These are phyloP conservation scores for Piscicola geometra DNA, from an alignment of 2,888 invertebrate genomes.

Conservation along the genomic window DNA sequence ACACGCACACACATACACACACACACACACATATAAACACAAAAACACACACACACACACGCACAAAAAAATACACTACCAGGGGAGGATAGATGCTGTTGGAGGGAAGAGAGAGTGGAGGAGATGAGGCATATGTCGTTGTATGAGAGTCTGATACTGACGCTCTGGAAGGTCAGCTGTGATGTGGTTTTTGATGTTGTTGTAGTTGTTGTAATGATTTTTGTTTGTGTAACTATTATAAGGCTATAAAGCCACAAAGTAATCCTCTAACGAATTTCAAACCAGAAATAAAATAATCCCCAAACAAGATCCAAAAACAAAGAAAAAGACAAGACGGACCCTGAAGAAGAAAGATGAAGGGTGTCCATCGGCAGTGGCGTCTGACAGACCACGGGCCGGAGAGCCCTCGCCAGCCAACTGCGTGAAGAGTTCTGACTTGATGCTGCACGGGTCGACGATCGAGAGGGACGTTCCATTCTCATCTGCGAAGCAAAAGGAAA, in stretches of 20 bases:
- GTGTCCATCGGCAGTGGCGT: not conserved
- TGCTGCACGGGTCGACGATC: constrained; percentile 69
- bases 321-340: no score
- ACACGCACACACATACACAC: no score
- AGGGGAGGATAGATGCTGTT: constrained; percentile 63
- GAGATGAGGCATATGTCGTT: constrained; percentile 87
- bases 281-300: no score
- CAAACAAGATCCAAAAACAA: no score
- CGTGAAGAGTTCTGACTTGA: not conserved
- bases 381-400: not conserved
- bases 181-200: no score
- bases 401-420: not conserved
- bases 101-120: constrained; percentile 79
- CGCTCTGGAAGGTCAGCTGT: constrained; percentile 58
- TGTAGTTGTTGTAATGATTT: not conserved
- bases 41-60: no score
- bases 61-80: no score
- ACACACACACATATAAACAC: no score
- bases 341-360: not conserved
- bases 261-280: not conserved
- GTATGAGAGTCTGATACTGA: constrained; percentile 82
- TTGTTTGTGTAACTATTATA: not conserved
- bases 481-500: constrained; percentile 80
- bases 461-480: constrained; percentile 89
- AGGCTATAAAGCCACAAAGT: not conserved